Evolutionary conservation across 92 coral and sea anemone genomes (phyloP).

Genomic region (Nematostella vectensis): DNA sequence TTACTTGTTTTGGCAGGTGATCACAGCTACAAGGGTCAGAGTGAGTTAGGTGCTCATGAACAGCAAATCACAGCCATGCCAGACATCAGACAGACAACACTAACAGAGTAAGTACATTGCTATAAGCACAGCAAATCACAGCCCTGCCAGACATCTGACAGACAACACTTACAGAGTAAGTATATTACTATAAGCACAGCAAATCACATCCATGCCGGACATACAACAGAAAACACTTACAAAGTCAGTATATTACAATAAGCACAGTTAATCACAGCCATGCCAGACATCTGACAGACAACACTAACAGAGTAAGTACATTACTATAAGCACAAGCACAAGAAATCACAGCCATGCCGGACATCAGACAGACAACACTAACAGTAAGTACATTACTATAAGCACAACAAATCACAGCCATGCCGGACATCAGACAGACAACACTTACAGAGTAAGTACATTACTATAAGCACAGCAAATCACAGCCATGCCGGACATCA

Average conservation of each 20-base stretch:
- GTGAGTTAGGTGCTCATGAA: conserved; percentile 82
- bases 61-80: conserved; percentile 96
- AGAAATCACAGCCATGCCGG: conserved; percentile 92
- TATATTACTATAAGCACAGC: conserved; percentile 49
- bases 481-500: conserved; percentile 85
- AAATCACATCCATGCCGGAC: conserved; percentile 89
- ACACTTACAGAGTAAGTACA: conserved; percentile 72
- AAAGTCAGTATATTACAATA: conserved; percentile 49
- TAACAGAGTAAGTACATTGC: conserved; percentile 71
- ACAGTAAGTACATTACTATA: conserved; percentile 56
- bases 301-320: conserved; percentile 77
- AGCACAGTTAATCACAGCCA: conserved; percentile 90
- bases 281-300: conserved; percentile 88
- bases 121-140: conserved; percentile 84
- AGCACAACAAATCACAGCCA: conserved; percentile 92
- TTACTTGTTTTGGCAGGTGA: conserved; percentile 49
- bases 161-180: conserved; percentile 86
- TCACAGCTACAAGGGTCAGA: conserved; percentile 79
- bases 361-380: conserved; percentile 75
- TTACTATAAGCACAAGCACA: conserved; percentile 75
- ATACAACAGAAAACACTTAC: conserved; percentile 75
- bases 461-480: conserved; percentile 73
- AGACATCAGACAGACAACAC: conserved; percentile 77
- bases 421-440: conserved; percentile 88
- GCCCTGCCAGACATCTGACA: conserved; percentile 89